Percentiles rank a stretch among this genome's conserved stretches.
Conservation (phyloP, 2,797 vertebrate genomes). For the Falco columbarius region DNA sequence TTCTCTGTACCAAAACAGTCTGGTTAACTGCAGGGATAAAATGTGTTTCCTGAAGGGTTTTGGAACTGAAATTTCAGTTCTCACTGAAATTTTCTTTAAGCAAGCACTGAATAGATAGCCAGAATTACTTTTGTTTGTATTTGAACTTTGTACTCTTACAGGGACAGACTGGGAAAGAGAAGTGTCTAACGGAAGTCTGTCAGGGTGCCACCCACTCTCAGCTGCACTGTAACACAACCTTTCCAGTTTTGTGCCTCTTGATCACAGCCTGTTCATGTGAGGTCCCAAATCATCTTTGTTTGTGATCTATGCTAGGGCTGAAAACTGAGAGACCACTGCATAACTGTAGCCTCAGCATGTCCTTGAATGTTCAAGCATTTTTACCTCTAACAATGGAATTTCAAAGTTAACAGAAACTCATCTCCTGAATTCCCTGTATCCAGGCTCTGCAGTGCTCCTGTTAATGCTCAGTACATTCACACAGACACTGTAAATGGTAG, state of each 20-base stretch:
- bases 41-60: background rate
- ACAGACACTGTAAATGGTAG: background rate
- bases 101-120: background rate
- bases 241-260: background rate
- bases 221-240: background rate
- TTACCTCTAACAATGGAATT: background rate
- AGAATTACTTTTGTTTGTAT: background rate
- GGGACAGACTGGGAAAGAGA: background rate
- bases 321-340: background rate
- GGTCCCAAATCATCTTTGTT: background rate
- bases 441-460: background rate
- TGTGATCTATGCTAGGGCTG: background rate
- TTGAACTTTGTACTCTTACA: background rate
- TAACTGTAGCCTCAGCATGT: background rate
- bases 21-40: background rate
- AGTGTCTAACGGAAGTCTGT: background rate
- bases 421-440: background rate
- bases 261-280: background rate
- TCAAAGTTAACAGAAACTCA: background rate
- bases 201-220: background rate
- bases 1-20: background rate
- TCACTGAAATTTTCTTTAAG: background rate
- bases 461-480: background rate
- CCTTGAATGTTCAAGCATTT: background rate
- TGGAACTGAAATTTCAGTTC: background rate